Base-by-base conservation (phyloP, 2,888 invertebrate species). In the Megastigmus dorsalis region DNA sequence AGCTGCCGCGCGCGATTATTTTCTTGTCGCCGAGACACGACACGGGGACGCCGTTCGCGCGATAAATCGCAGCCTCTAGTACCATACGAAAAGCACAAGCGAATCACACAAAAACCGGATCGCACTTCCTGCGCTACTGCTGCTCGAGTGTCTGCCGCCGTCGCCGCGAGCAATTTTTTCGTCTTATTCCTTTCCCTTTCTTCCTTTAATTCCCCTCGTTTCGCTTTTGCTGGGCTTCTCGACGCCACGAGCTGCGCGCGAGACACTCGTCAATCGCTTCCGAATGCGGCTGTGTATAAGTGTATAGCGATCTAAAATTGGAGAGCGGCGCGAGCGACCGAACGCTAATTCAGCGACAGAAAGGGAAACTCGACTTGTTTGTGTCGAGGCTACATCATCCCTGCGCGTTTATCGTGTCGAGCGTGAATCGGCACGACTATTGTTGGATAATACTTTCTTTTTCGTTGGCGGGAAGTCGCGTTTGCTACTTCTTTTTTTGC, bases 1-100 rank as follows among this genome's bases (percentile, higher is more conserved):
- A n/a, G n/a, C n/a, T n/a, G n/a, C n/a, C n/a, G n/a, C n/a, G n/a
- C n/a, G n/a, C n/a, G n/a, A 23, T 13, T 28, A 13, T 28, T 23
- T 45, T 62, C 33, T 62, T 20, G 28, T 28, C 15, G 20, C 26
- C 15, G 36, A 54, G 2, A 4, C 43, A 26, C 33, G 70, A 70
- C 54, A 62, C 36, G 54, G 45, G 48, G 55, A 48, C 28, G 10
- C 20, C 50, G 10, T 6, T 15, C 30, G 41, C 50, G 41, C 66
- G 66, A 59, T 59, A 66, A 66, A 73, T 73, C n/a, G n/a, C 66
- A 60, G 41, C 20, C 20, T n/a, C n/a, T n/a, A n/a, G n/a, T n/a
- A n/a, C n/a, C n/a, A n/a, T n/a, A n/a, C n/a, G n/a, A n/a, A n/a
- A n/a, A n/a, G n/a, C n/a, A n/a, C n/a, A n/a, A n/a, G 54, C 36